phyloP scores from a whole-genome alignment of 2,888 invertebrate species.

The Melanchra persicariae region DNA sequence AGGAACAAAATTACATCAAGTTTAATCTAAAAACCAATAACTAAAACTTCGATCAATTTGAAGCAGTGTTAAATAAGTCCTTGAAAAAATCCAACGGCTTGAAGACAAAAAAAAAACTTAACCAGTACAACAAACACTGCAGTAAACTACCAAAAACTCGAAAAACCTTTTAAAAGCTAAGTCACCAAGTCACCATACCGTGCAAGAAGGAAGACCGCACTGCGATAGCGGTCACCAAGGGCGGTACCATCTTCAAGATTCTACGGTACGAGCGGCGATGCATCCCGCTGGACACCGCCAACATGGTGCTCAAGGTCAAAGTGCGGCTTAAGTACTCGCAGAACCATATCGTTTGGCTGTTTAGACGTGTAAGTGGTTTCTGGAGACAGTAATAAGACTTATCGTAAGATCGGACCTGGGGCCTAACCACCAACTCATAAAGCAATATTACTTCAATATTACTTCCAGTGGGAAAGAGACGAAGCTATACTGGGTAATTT shows the following conservation, averaged over 20 bases:
- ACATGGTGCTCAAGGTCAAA: slow-evolving; percentile 91
- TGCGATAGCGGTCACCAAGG: slow-evolving; percentile 44
- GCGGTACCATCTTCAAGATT: slow-evolving; percentile 70
- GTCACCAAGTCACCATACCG: slow-evolving; percentile 23
- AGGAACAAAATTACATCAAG: background rate
- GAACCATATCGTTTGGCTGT: slow-evolving; percentile 91
- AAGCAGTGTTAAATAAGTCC: background rate
- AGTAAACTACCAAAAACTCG: background rate
- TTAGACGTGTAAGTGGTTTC: slow-evolving; percentile 89
- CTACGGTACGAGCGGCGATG: slow-evolving; percentile 84
- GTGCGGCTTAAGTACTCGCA: slow-evolving; percentile 91
- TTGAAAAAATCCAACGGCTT: background rate
- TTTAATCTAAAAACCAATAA: background rate
- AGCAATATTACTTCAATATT: too few species aligned
- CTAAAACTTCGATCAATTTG: background rate
- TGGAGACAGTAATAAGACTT: slow-evolving; percentile 1
- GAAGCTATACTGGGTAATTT: too few species aligned
- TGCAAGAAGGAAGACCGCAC: slow-evolving; percentile 39
- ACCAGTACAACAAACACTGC: background rate
- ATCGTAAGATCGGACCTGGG: too few species aligned
- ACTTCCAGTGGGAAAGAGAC: too few species aligned
- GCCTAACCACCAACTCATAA: too few species aligned
- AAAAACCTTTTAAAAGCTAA: background rate
- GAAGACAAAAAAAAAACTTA: background rate
- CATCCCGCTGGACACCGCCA: slow-evolving; percentile 83